Conservation (phyloP, 2,888 invertebrate genomes). For the Palloptera scutellata region DNA sequence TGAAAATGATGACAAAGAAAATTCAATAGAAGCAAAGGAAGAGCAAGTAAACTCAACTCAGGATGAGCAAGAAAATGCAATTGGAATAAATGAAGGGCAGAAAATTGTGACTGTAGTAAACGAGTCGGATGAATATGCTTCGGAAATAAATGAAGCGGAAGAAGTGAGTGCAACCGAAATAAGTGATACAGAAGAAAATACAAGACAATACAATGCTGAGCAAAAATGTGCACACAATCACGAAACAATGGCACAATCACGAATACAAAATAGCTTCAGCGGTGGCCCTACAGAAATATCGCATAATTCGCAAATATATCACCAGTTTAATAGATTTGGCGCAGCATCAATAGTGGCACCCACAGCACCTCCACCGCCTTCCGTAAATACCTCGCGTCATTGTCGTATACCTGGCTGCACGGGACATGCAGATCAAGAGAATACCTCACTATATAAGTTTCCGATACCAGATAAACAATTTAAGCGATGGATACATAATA, state of each 20-base stretch:
- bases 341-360: neutral
- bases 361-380: neutral
- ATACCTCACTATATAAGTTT: conserved; percentile 49
- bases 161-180: neutral
- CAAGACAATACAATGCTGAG: too few species aligned
- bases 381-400: conserved; percentile 32
- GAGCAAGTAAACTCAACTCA: neutral
- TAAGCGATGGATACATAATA: conserved; percentile 52
- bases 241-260: too few species aligned
- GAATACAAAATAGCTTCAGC: neutral
- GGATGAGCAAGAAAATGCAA: neutral
- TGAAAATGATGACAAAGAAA: neutral
- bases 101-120: conserved; percentile 3
- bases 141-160: neutral
- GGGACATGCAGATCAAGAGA: conserved; percentile 36
- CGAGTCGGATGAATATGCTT: neutral
- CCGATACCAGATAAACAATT: conserved; percentile 42
- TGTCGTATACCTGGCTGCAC: conserved; percentile 49
- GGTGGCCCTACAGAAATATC: neutral
- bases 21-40: neutral
- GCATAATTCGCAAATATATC: neutral
- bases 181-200: neutral
- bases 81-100: neutral
- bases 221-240: too few species aligned
- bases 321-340: conserved; percentile 7